Evolutionary conservation across 2,797 vertebrate species (phyloP), one percentile per base, ranked within the genome.

Genomic region (Ispidina picta): DNA sequence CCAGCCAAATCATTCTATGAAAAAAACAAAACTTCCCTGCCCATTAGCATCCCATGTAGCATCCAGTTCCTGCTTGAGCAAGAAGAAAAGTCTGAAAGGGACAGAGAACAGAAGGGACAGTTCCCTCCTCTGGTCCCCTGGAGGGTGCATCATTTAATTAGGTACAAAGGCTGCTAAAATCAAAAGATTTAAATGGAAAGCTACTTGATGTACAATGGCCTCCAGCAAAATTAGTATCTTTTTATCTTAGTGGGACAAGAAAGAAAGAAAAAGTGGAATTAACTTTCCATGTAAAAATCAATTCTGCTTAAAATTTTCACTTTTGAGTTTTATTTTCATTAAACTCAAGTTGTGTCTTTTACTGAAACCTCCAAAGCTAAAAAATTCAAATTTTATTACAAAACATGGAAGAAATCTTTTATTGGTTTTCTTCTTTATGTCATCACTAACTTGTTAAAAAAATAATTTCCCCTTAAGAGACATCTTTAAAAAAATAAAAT

Each of bases 31-130:
- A 33, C 33, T 33, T 21, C 19, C 51, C 13, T 39, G 12, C 2
- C 31, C 8, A 0, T 0, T 0, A 3, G 56, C 9, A 6, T 56
- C 7, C 17, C 18, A 12, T 20, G 7, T 7, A 74, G 31, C 11
- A 33, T 68, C 26, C 20, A 10, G 1, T 60, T 73, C 26, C 25
- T 29, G 33, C 18, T 62, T 25, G 16, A 49, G 15, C 0, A 1
- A 44, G 58, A 48, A 73, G 43, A 31, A 56, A 52, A 52, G 43
- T 18, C 39, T 77, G 51, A 44, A 85, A 77, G 41, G 10, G 52
- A 14, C 56, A 33, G 41, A 51, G 37, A 75, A 29, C 6, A 12
- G n/a, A 78, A 41, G 28, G 44, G 11, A 12, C 2, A 48, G 1
- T n/a, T 89, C 37, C 39, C 8, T 63, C 29, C 44, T 11, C 23